A percentile compares a stretch with the other conserved stretches of the same genome.
Evolutionary conservation across 2,888 invertebrate genomes (phyloP).

Genomic region (Protophormia terraenovae): DNA sequence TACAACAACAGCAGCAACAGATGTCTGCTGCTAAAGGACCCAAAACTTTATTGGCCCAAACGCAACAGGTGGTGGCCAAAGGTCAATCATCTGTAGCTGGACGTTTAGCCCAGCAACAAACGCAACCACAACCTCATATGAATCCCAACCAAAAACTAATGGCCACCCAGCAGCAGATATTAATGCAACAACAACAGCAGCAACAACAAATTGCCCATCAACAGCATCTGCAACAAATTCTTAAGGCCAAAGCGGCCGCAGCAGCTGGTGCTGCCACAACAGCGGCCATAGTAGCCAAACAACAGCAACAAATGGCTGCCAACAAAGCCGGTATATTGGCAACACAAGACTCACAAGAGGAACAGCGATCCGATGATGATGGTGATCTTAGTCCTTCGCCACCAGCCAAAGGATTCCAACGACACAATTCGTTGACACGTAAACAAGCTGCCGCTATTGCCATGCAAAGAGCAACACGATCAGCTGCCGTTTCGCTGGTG

Average conservation of each 20-base stretch:
- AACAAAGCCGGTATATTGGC: conserved; percentile 61
- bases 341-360: conserved; percentile 77
- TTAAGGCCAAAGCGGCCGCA: conserved; percentile 77
- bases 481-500: conserved; percentile 88
- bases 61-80: conserved; percentile 66
- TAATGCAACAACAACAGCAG: conserved; percentile 75
- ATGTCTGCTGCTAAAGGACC: conserved; percentile 70
- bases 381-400: conserved; percentile 81
- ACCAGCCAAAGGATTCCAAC: conserved; percentile 82
- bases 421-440: conserved; percentile 85
- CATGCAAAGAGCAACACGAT: conserved; percentile 83
- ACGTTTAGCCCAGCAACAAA: conserved; percentile 74
- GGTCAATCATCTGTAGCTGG: conserved; percentile 71
- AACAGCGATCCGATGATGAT: conserved; percentile 80
- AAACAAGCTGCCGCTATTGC: conserved; percentile 84
- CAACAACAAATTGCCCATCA: conserved; percentile 76
- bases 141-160: conserved; percentile 78
- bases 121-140: conserved; percentile 73
- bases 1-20: conserved; percentile 79
- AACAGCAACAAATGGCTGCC: conserved; percentile 76
- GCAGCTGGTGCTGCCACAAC: conserved; percentile 75
- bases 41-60: conserved; percentile 67
- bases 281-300: conserved; percentile 77
- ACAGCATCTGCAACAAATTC: conserved; percentile 78
- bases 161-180: conserved; percentile 77